phyloP scores from a whole-genome alignment of 2,113 vertebrate species.

The Donacobius atricapilla region DNA sequence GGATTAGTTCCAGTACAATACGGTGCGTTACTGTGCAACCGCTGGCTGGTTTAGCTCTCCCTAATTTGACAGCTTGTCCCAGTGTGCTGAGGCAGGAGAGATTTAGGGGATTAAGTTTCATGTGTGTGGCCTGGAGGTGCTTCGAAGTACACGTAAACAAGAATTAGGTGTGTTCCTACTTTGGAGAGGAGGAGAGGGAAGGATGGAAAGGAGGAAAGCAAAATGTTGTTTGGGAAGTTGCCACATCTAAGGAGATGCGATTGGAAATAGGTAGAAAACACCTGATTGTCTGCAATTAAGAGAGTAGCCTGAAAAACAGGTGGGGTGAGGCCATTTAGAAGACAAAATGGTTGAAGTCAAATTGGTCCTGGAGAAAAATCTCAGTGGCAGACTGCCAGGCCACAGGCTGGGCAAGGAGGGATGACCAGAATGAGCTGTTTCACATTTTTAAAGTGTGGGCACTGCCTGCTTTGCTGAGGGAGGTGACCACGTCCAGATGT shows the following conservation, averaged over 20 bases:
- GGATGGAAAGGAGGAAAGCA: not conserved
- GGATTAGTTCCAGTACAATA: conserved; percentile 21
- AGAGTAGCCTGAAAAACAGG: not conserved
- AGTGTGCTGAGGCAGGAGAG: conserved; percentile 19
- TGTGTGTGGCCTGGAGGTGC: conserved; percentile 41
- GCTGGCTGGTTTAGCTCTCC: not conserved
- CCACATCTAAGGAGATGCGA: not conserved
- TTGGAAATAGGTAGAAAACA: conserved; percentile 16
- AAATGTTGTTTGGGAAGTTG: not conserved
- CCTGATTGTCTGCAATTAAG: not conserved
- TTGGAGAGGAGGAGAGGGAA: not conserved
- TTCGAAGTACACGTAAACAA: not conserved
- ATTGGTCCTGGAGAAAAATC: not conserved
- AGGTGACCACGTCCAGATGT: not conserved
- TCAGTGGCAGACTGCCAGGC: not conserved
- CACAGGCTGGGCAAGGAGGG: not conserved
- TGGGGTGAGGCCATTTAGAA: not conserved
- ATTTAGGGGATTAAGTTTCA: conserved; percentile 34
- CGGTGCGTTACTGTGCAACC: not conserved
- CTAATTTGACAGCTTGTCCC: conserved; percentile 9
- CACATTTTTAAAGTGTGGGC: not conserved
- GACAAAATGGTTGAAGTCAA: not conserved
- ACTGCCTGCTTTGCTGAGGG: not conserved
- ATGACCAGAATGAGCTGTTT: not conserved
- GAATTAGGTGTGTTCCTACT: not conserved